Percentiles rank a stretch among this genome's conserved stretches.
phyloP scores from a whole-genome alignment of 2,888 invertebrate genomes.

The Catocala nupta region DNA sequence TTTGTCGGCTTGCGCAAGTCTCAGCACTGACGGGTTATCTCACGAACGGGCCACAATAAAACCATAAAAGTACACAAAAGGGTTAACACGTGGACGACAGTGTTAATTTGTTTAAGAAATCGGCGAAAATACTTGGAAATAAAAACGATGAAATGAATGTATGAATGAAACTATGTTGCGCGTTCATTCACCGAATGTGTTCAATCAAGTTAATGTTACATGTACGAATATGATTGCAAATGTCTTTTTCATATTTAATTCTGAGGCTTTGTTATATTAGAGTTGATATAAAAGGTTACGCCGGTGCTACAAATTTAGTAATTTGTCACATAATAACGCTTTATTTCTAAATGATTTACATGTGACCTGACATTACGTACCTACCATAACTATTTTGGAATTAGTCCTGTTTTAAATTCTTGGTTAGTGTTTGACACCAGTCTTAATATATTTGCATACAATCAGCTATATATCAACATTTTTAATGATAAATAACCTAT shows the following conservation, averaged over 20 bases:
- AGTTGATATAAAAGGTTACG: no score
- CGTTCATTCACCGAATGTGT: constrained; percentile 8
- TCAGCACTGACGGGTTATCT: constrained; percentile 51
- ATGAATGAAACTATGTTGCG: constrained; percentile 52
- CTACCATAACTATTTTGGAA: no score
- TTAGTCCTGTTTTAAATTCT: no score
- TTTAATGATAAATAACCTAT: no score
- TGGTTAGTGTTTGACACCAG: no score
- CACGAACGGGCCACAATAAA: constrained; percentile 66
- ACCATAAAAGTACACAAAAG: constrained; percentile 78
- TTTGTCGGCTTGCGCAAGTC: constrained; percentile 81
- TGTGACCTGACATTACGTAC: no score
- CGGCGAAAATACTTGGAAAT: constrained; percentile 52
- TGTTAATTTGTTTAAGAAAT: constrained; percentile 81
- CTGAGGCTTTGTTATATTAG: no score
- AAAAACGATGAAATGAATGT: constrained; percentile 30
- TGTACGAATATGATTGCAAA: constrained; percentile 2
- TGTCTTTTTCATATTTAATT: neutral
- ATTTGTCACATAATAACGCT: no score
- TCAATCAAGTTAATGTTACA: neutral
- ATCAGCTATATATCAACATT: no score
- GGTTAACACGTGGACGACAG: constrained; percentile 75
- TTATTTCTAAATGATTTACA: no score
- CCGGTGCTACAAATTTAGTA: no score
- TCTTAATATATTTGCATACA: no score